Evolutionary conservation across 2,888 invertebrate species (phyloP), one percentile per base, ranked within the genome.

Genomic region (Yponomeuta cagnagella): DNA sequence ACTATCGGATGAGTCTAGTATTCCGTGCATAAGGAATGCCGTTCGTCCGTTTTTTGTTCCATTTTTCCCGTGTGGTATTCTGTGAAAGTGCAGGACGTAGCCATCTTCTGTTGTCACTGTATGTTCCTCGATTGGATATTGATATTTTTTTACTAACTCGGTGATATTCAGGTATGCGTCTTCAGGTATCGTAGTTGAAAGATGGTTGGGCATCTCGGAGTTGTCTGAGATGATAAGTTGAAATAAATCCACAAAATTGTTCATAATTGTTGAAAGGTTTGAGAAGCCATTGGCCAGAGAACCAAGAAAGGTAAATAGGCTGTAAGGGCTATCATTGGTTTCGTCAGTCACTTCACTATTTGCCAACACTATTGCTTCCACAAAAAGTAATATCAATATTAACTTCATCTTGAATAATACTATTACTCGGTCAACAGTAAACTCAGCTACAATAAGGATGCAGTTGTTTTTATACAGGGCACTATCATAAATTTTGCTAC

Each of bases 11-110:
- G 95, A 94, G 30, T 95, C 94, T 12, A 96, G 79, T 8, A 98
- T 86, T 0, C 98, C 98, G 78, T 97, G 97, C 87, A 97, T 96
- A 68, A 97, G 82, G 75, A 96, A 93, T 72, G 95, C 94, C 0
- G 92, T 94, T 0, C 76, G 74, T 15, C 79, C 76, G 8, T 75
- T 83, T 10, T 72, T 72, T 5, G 72, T 73, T 1, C 63, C 70
- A 30, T 77, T 75, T 66, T 66, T 77, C 3, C 74, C 75, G 3
- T 72, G 73, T 0, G 79, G 79, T 48, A 90, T 81, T 74, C 90
- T 80, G 72, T 89, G 85, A 23, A 90, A 63, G 5, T 77, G 80
- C 68, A 90, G 73, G 48, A 86, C 77, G 72, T 88, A 90, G 1
- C 83, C 85, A 71, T 90, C 90, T 73, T 83, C 78, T 0, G 90